phyloP scores from a whole-genome alignment of 2,888 invertebrate species.

The Helicoverpa assulta region DNA sequence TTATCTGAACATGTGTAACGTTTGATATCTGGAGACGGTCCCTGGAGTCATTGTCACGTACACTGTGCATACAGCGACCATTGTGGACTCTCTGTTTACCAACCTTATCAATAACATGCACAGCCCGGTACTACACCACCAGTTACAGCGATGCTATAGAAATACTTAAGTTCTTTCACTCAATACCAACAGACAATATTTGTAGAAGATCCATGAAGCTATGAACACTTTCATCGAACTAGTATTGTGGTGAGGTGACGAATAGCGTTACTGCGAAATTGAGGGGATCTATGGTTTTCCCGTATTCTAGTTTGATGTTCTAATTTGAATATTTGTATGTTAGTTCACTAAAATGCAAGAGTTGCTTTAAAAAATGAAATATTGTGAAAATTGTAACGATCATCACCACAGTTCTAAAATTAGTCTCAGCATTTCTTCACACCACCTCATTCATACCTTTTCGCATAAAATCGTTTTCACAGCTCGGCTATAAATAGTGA shows the following conservation, averaged over 20 bases:
- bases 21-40: slow-evolving; percentile 66
- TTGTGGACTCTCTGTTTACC: slow-evolving; percentile 82
- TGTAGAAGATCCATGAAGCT: not conserved
- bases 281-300: slow-evolving; percentile 23
- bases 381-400: not conserved
- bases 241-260: slow-evolving; percentile 15
- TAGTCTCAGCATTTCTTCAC: slow-evolving; percentile 17
- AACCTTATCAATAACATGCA: slow-evolving; percentile 85
- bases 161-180: not conserved
- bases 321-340: not conserved
- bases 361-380: not conserved
- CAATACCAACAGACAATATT: not conserved
- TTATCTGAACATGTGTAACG: slow-evolving; percentile 77
- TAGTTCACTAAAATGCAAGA: not conserved
- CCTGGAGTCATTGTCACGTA: slow-evolving; percentile 85
- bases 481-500: slow-evolving; percentile 41
- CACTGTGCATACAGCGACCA: slow-evolving; percentile 72
- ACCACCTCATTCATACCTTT: slow-evolving; percentile 36
- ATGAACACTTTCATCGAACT: not conserved
- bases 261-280: slow-evolving; percentile 31
- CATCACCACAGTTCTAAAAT: slow-evolving; percentile 26
- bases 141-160: slow-evolving; percentile 59
- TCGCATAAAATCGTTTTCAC: slow-evolving; percentile 49
- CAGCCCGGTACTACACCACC: slow-evolving; percentile 52
- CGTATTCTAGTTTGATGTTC: slow-evolving; percentile 12